phyloP scores from a whole-genome alignment of 2,113 vertebrate genomes.

The Ciconia boyciana region DNA sequence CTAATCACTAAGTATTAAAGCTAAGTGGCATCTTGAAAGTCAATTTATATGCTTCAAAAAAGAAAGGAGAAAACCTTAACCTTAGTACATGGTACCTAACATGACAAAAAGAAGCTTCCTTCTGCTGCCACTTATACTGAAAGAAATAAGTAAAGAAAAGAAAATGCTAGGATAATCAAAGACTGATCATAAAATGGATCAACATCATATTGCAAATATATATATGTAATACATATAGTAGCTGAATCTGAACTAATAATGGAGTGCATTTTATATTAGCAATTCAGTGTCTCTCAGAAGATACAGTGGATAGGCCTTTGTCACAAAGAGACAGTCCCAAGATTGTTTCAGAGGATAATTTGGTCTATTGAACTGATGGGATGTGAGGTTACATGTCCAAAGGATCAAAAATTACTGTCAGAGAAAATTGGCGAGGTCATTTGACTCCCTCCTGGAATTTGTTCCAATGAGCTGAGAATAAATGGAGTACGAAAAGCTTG shows the following conservation, averaged over 20 bases:
- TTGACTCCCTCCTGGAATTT: not conserved
- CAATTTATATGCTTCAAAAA: not conserved
- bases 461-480: not conserved
- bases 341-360: not conserved
- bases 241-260: not conserved
- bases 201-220: not conserved
- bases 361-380: not conserved
- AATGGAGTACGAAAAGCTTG: not conserved
- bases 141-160: not conserved
- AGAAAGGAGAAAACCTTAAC: not conserved
- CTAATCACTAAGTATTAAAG: not conserved
- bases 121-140: not conserved
- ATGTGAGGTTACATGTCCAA: not conserved
- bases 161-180: not conserved
- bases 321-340: not conserved
- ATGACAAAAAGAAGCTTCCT: not conserved
- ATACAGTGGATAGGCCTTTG: not conserved
- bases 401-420: not conserved
- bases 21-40: not conserved
- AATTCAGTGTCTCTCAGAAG: not conserved
- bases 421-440: not conserved
- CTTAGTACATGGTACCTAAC: not conserved
- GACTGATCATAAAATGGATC: not conserved
- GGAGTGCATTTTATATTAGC: not conserved
- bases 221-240: not conserved